Evolutionary conservation across 2,113 vertebrate genomes (phyloP).

Genomic region (Tretioscincus oriximinensis): DNA sequence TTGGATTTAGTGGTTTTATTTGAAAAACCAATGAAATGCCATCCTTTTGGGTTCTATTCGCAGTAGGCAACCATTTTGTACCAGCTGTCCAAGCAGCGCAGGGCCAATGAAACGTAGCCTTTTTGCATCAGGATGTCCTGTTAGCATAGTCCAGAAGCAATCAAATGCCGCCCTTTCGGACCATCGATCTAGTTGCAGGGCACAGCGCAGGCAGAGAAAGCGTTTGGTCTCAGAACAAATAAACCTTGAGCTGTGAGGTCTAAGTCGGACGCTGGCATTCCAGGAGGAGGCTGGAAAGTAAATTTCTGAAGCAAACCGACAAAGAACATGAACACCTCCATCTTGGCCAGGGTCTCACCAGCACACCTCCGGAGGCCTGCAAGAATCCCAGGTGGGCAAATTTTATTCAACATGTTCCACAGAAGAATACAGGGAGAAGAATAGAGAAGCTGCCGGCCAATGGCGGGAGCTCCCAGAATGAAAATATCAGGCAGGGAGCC

Average conservation of each 20-base stretch:
- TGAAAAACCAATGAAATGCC: too few species aligned
- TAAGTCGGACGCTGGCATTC: slow-evolving; percentile 50
- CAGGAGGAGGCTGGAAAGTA: slow-evolving; percentile 50
- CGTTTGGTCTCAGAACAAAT: slow-evolving; percentile 54
- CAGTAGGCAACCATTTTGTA: too few species aligned
- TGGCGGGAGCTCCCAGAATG: too few species aligned
- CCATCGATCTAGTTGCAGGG: background rate
- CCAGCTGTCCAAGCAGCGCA: too few species aligned
- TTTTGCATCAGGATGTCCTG: too few species aligned
- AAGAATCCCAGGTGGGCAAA: background rate
- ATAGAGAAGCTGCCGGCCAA: too few species aligned
- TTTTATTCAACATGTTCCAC: background rate
- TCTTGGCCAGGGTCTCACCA: slow-evolving; percentile 65
- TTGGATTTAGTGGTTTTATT: too few species aligned
- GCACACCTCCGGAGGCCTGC: slow-evolving; percentile 65
- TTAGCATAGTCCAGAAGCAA: too few species aligned
- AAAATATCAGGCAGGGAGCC: too few species aligned
- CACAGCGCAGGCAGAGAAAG: slow-evolving; percentile 58
- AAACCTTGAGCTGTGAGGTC: slow-evolving; percentile 45
- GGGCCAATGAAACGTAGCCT: too few species aligned
- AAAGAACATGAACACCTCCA: slow-evolving; percentile 76
- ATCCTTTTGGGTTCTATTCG: too few species aligned
- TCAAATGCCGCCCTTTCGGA: too few species aligned
- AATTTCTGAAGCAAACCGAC: slow-evolving; percentile 68
- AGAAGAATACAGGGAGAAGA: background rate